These are phyloP conservation scores for Phyllostomus discolor DNA, from an alignment of 2,113 vertebrate genomes.

Conservation along the genomic window DNA sequence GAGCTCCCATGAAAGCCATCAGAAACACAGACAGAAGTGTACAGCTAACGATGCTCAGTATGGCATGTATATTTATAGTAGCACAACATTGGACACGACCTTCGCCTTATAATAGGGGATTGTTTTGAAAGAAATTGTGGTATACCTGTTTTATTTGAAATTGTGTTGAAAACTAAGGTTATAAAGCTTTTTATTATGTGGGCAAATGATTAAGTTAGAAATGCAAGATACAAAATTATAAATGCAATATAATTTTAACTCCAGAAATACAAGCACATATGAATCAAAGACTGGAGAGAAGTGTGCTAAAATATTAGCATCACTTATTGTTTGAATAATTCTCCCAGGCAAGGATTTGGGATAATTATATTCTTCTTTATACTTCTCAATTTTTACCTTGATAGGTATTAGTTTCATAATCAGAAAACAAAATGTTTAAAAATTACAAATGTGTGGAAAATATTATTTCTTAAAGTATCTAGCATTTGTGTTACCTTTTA, in stretches of 20 bases:
- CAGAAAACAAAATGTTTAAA: constrained; percentile 4
- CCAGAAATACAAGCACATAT: background rate
- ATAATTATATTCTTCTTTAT: background rate
- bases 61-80: background rate
- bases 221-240: background rate
- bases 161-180: background rate
- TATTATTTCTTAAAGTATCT: background rate
- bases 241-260: background rate
- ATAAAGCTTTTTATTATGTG: background rate
- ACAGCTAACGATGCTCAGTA: background rate
- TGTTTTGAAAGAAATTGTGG: background rate
- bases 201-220: background rate
- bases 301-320: background rate
- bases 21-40: background rate
- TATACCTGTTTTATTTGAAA: background rate
- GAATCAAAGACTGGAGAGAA: background rate
- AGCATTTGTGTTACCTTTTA: background rate
- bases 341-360: background rate
- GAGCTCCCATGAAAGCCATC: background rate
- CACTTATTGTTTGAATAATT: background rate
- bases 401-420: background rate
- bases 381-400: background rate
- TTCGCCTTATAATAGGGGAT: background rate
- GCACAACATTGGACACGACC: background rate
- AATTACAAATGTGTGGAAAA: background rate